A percentile compares a stretch with the other conserved stretches of the same genome.
These are phyloP conservation scores for Porphyrio hochstetteri DNA, from an alignment of 2,113 vertebrate genomes.

Conservation along the genomic window DNA sequence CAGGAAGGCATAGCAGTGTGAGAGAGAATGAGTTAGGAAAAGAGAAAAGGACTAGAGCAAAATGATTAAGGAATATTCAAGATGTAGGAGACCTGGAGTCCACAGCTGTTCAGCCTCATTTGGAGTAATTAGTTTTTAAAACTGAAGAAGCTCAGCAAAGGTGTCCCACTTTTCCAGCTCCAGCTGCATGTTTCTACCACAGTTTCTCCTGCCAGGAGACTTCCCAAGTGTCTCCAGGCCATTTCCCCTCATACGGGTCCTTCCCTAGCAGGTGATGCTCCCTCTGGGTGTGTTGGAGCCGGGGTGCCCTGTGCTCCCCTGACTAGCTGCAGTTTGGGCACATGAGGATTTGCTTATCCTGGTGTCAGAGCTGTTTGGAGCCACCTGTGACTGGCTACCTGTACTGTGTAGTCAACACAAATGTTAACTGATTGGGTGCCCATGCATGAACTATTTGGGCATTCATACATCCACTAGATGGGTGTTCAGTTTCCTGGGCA, in stretches of 20 bases:
- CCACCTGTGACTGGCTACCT: neutral
- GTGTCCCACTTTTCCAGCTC: neutral
- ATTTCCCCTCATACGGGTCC: neutral
- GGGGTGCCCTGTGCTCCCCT: fast-evolving
- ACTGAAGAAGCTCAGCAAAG: neutral
- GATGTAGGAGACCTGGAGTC: neutral
- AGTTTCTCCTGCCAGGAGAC: neutral
- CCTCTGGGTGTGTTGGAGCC: fast-evolving
- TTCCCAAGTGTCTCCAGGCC: neutral
- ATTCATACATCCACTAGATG: neutral
- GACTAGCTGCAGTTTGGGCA: neutral
- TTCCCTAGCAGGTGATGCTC: neutral
- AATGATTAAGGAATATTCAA: neutral
- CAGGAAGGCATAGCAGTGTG: neutral
- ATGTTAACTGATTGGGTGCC: neutral
- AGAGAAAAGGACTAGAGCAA: neutral
- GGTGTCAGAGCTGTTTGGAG: neutral
- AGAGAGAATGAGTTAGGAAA: neutral
- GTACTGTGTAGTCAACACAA: neutral
- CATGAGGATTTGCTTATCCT: fast-evolving
- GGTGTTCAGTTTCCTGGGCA: neutral
- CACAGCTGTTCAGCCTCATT: neutral
- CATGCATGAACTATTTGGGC: neutral
- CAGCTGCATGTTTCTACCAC: neutral
- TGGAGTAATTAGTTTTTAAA: neutral